phyloP scores from a whole-genome alignment of 2,113 vertebrate species.

The Himantopus leucocephalus region DNA sequence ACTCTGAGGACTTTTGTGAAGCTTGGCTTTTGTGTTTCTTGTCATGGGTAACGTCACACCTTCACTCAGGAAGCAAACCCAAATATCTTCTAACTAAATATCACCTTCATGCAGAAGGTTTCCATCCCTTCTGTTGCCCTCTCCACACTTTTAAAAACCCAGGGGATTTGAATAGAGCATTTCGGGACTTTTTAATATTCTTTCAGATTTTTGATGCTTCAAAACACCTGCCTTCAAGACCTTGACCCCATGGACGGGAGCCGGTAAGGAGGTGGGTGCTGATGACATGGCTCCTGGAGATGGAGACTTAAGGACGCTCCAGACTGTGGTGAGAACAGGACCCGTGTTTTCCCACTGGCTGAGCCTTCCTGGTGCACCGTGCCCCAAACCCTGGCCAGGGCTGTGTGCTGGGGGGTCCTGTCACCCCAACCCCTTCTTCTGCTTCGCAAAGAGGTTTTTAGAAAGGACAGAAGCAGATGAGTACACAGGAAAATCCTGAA shows the following conservation, averaged over 20 bases:
- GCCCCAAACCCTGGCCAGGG: neutral
- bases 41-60: neutral
- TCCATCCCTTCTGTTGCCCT: neutral
- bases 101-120: neutral
- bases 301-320: neutral
- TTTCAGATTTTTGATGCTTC: neutral
- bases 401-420: neutral
- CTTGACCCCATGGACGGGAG: neutral
- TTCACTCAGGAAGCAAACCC: neutral
- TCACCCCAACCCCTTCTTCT: neutral
- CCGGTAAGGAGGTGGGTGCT: neutral
- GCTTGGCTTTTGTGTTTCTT: neutral
- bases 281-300: neutral
- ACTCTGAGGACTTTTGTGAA: neutral
- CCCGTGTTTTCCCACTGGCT: rapidly evolving
- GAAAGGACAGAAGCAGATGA: neutral
- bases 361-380: rapidly evolving
- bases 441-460: neutral
- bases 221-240: neutral
- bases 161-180: rapidly evolving
- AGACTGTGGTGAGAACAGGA: neutral
- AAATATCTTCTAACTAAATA: neutral
- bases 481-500: neutral
- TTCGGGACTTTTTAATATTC: neutral
- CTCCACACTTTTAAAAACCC: neutral